Conservation (phyloP, 2,113 vertebrate species). For the Dromaius novaehollandiae region DNA sequence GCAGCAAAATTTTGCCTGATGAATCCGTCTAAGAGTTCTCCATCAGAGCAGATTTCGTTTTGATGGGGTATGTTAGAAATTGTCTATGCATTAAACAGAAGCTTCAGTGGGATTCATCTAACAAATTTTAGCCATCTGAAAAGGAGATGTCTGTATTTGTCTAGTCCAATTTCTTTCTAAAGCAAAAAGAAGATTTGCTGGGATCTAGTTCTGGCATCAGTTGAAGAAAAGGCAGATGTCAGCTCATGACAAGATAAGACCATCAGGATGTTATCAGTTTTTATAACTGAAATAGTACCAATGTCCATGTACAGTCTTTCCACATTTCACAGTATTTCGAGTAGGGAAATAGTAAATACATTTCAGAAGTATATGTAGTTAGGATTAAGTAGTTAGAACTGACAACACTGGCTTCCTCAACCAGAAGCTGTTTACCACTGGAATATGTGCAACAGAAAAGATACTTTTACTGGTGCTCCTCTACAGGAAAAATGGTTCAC, state of each 20-base stretch:
- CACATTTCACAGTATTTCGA: not conserved
- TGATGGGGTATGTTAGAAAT: not conserved
- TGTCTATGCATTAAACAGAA: not conserved
- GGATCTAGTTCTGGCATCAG: not conserved
- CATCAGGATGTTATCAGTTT: not conserved
- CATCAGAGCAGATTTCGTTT: not conserved
- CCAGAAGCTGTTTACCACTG: accelerated
- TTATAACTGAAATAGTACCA: not conserved
- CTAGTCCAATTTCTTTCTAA: not conserved
- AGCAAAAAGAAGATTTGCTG: not conserved
- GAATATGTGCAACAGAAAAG: accelerated
- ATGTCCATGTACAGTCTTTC: not conserved
- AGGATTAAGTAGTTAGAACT: not conserved
- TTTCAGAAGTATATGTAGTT: not conserved
- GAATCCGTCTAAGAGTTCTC: not conserved
- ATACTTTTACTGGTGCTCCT: not conserved
- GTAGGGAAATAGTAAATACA: not conserved
- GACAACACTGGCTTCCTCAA: not conserved
- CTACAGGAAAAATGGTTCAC: not conserved
- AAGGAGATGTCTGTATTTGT: not conserved
- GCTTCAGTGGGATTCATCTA: not conserved
- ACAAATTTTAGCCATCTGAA: not conserved
- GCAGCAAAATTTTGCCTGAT: not conserved
- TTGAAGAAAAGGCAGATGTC: not conserved
- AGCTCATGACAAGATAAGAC: not conserved